Percentiles rank a stretch among this genome's conserved stretches.
phyloP scores from a whole-genome alignment of 2,888 invertebrate species.

The Acronicta aceris region DNA sequence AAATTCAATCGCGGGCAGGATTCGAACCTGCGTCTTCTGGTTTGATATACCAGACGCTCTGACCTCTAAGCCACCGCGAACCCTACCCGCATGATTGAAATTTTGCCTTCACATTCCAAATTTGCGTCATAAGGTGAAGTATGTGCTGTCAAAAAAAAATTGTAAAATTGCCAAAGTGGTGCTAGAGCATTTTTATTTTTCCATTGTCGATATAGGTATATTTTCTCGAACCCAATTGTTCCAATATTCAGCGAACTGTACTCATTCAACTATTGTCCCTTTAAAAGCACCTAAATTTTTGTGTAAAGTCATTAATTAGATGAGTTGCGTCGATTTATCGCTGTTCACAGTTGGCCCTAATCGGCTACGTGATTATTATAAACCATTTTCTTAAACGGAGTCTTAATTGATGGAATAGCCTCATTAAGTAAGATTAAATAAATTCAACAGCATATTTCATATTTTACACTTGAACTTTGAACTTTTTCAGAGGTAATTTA shows the following conservation, averaged over 20 bases:
- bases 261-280: neutral
- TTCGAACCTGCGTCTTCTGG: too few relatives aligned
- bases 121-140: too few relatives aligned
- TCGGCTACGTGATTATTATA: slow-evolving; percentile 54
- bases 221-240: too few relatives aligned
- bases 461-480: slow-evolving; percentile 37
- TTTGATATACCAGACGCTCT: too few relatives aligned
- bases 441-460: slow-evolving; percentile 29
- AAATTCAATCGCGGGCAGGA: too few relatives aligned
- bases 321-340: slow-evolving; percentile 51
- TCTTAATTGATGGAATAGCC: slow-evolving; percentile 49
- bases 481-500: slow-evolving; percentile 13
- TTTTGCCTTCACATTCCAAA: too few relatives aligned
- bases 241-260: neutral
- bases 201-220: too few relatives aligned
- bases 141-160: too few relatives aligned
- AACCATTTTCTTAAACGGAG: slow-evolving; percentile 47
- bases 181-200: too few relatives aligned
- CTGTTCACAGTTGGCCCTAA: slow-evolving; percentile 48
- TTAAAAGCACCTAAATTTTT: slow-evolving; percentile 22
- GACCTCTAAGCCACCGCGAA: too few relatives aligned
- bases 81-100: too few relatives aligned
- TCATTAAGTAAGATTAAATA: slow-evolving; percentile 51
- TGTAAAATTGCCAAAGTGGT: too few relatives aligned
- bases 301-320: slow-evolving; percentile 48